A percentile compares a stretch with the other conserved stretches of the same genome.
phyloP scores from a whole-genome alignment of 2,888 invertebrate species.

The Monochamus alternatus region DNA sequence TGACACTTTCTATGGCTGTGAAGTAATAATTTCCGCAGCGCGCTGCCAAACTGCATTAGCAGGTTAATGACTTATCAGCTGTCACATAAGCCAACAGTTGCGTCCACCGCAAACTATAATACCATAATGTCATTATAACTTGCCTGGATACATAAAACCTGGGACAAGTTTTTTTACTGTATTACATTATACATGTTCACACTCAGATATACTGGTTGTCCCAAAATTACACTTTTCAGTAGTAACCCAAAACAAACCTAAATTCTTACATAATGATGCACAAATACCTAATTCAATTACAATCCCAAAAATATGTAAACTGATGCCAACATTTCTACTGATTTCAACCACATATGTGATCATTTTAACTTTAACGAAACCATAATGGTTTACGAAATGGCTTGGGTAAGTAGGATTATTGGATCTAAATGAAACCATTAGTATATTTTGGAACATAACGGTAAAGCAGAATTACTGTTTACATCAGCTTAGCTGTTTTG shows the following conservation, averaged over 20 bases:
- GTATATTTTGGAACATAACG: neutral
- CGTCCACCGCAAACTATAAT: conserved; percentile 17
- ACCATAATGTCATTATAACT: conserved; percentile 17
- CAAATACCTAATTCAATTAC: no score
- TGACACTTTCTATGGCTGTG: conserved; percentile 53
- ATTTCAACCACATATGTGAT: no score
- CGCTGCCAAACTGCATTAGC: conserved; percentile 48
- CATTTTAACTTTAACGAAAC: no score
- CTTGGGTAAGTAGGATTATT: no score
- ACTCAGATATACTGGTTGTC: conserved; percentile 14
- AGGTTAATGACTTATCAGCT: conserved; percentile 48
- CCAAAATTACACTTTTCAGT: neutral
- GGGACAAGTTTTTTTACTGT: conserved; percentile 4
- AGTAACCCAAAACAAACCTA: no score
- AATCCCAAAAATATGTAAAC: no score
- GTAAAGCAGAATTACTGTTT: neutral
- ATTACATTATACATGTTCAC: neutral
- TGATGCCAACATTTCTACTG: no score
- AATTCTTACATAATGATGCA: no score
- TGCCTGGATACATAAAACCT: conserved; percentile 12
- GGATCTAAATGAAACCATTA: no score
- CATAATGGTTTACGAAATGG: no score
- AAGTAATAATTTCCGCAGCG: conserved; percentile 47
- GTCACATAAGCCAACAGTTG: conserved; percentile 26
- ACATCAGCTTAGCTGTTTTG: neutral